These are phyloP conservation scores for Melanotaenia duboulayi DNA, from an alignment of 2,113 vertebrate genomes.

Conservation along the genomic window DNA sequence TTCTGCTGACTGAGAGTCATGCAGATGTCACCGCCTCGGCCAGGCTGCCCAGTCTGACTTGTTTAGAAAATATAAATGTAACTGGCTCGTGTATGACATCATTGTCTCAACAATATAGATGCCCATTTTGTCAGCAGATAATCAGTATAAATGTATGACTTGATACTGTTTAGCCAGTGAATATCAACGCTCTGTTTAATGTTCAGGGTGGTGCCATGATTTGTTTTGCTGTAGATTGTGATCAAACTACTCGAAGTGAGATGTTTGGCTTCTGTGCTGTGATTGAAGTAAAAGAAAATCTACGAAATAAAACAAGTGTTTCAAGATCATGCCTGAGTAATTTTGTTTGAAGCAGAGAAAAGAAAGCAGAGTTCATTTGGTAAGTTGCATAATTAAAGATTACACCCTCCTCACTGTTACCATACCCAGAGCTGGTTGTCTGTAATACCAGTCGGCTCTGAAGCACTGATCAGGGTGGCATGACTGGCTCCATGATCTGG, in stretches of 20 bases:
- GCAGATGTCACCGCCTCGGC: conserved; percentile 77
- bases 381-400: conserved; percentile 29
- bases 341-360: conserved; percentile 8
- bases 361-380: conserved; percentile 20
- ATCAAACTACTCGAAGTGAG: conserved; percentile 8
- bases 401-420: conserved; percentile 30
- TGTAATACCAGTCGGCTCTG: conserved; percentile 78
- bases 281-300: neutral
- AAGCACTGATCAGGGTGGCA: conserved; percentile 68
- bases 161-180: conserved; percentile 63
- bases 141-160: conserved; percentile 73
- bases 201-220: conserved; percentile 22
- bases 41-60: conserved; percentile 56
- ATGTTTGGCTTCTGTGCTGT: conserved; percentile 16
- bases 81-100: conserved; percentile 72
- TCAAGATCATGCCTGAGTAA: neutral
- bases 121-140: conserved; percentile 72
- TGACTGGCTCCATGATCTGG: conserved; percentile 52
- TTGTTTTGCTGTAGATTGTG: conserved; percentile 5
- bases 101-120: conserved; percentile 72
- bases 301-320: neutral
- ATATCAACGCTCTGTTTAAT: conserved; percentile 51
- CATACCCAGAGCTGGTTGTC: conserved; percentile 44
- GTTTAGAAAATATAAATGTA: conserved; percentile 78
- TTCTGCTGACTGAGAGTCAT: conserved; percentile 67